phyloP scores from a whole-genome alignment of 2,113 vertebrate species.

The Pachycephala philippinensis region DNA sequence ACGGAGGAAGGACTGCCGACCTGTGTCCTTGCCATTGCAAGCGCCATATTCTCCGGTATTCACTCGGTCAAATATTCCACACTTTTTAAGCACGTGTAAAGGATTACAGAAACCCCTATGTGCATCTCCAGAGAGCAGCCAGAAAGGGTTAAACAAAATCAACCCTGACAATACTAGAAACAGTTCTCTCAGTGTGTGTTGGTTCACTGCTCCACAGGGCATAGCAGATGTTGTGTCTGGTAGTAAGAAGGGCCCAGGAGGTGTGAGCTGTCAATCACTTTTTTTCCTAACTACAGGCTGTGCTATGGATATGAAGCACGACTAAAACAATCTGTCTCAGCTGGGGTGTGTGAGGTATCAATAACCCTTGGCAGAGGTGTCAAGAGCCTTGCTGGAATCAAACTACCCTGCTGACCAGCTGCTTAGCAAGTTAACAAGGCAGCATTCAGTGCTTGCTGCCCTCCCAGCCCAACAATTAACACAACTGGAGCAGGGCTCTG shows the following conservation, averaged over 20 bases:
- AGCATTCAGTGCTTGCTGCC: constrained; percentile 53
- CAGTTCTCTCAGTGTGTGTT: constrained; percentile 78
- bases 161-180: constrained; percentile 77
- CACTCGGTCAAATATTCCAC: not conserved
- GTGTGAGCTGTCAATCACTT: constrained; percentile 84
- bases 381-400: constrained; percentile 78
- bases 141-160: constrained; percentile 82
- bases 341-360: constrained; percentile 80
- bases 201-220: constrained; percentile 84
- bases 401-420: constrained; percentile 81
- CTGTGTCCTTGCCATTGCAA: not conserved
- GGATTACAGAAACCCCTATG: constrained; percentile 49
- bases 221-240: constrained; percentile 86
- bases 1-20: rapidly evolving
- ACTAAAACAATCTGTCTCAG: constrained; percentile 82
- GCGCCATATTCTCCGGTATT: rapidly evolving
- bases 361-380: constrained; percentile 82
- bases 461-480: constrained; percentile 71
- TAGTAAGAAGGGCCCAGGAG: constrained; percentile 85
- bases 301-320: constrained; percentile 76
- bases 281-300: constrained; percentile 75
- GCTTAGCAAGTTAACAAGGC: constrained; percentile 82
- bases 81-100: constrained; percentile 1
- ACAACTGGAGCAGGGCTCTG: constrained; percentile 70
- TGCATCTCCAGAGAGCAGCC: constrained; percentile 69